A percentile compares a stretch with the other conserved stretches of the same genome.
These are phyloP conservation scores for Anticlea derivata DNA, from an alignment of 2,888 invertebrate species.

Conservation along the genomic window DNA sequence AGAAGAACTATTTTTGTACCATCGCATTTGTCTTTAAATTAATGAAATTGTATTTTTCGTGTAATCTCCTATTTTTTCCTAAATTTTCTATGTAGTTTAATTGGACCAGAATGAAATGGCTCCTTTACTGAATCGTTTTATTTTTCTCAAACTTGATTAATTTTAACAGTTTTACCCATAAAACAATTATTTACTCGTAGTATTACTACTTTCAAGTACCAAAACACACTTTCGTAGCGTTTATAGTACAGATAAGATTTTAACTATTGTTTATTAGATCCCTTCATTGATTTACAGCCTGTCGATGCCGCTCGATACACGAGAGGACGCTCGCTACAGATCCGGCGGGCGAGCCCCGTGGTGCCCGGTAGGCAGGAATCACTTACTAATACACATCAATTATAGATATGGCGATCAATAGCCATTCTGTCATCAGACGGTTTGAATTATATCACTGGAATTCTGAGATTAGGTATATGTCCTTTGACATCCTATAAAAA, in stretches of 20 bases:
- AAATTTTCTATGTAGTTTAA: no score
- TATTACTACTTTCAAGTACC: background rate
- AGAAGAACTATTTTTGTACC: no score
- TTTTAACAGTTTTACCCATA: no score
- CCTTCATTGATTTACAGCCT: slow-evolving; percentile 70
- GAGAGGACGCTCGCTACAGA: background rate
- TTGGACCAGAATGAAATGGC: no score
- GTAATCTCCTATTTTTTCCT: no score
- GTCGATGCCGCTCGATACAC: slow-evolving; percentile 48
- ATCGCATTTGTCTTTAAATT: no score
- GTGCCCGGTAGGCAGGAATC: slow-evolving; percentile 7
- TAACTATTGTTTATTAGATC: slow-evolving; percentile 34
- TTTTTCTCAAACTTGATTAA: no score
- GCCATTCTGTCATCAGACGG: slow-evolving; percentile 19
- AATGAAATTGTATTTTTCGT: no score
- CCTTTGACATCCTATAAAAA: slow-evolving; percentile 13
- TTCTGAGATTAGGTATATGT: background rate
- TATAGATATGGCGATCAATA: slow-evolving; percentile 9
- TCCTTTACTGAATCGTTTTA: no score
- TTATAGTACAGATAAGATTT: background rate
- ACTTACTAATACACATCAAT: slow-evolving; percentile 20
- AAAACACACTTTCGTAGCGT: background rate
- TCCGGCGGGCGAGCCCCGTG: background rate
- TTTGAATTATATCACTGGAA: slow-evolving; percentile 12
- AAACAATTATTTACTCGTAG: no score